Evolutionary conservation across 1,140 invertebrate species (phyloP), one percentile per base, ranked within the genome.

Genomic region (Zelostemma sp.): DNA sequence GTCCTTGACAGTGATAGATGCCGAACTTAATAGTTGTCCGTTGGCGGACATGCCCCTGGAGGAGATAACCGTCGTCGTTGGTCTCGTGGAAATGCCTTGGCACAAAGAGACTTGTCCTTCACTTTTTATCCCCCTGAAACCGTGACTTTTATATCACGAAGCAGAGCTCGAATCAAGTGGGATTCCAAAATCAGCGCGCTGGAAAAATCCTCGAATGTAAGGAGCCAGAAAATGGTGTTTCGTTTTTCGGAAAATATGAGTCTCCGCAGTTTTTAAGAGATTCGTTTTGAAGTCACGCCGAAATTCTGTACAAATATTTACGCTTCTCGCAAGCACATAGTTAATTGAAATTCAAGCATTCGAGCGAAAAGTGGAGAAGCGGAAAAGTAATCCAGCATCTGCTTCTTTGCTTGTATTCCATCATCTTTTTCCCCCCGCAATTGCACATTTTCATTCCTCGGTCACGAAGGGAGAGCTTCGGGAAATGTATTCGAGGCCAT

Each of bases 1-100:
- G 47, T 50, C 40, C 61, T 57, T 78, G 77, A 73, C 77, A 78
- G 69, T 79, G 77, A 79, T 78, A 68, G 74, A 79, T 79, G 74
- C 66, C 55, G 60, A 77, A 75, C 68, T 69, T 75, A 76, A 76
- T 75, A 75, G 72, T 78, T 73, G 72, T 76, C 68, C 71, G 66
- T 68, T 61, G 25, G 41, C 40, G 50, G 70, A 69, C 62, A 71
- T 51, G 60, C 53, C 60, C 60, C 55, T 53, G 40, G 31, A 65
- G 57, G 45, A 63, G 56, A 66, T 72, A 66, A 59, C 55, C 28
- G 9, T 56, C 21, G 51, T 51, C 58, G 41, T 43, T 47, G 47
- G 58, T 50, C 35, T 38, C 47, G 51, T n/a, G 55, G 58, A 62
- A 62, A 62, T 53, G 15, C 46, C 51, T 45, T 45, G 14, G 41